Base-by-base conservation (phyloP, 2,888 invertebrate species). In the Antheraea yamamai region DNA sequence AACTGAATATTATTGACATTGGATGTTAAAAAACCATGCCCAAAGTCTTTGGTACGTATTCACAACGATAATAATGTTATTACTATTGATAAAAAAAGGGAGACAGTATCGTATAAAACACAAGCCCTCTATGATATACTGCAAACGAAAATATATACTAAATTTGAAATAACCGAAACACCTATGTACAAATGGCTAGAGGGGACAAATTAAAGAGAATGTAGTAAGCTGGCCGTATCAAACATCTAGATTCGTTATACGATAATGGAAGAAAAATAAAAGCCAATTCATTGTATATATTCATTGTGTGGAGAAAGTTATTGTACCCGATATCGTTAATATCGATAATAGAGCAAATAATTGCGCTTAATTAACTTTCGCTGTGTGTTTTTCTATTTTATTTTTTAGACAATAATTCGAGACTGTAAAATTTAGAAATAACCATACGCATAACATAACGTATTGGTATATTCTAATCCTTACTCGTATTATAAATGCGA, bases 191-290 rank as follows among this genome's bases (percentile, higher is more conserved):
- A 70, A 70, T 39, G 39, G 3, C 30, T 68, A 35, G 7, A 70
- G 70, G 70, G 12, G 39, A 39, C 39, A 39, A 39, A 35, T 10
- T 20, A 6, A 3, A 70, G 70, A n/a, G 39, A 20, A 39, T 70
- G 39, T 39, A 70, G 35, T 70, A 35, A 4, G 14, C 20, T 14
- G n/a, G 18, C 70, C 70, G n/a, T 70, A 70, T 70, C 70, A 39
- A 39, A 70, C 70, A 70, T 70, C n/a, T 70, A 70, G 70, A 70
- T 70, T 70, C n/a, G 20, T 39, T 70, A 70, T 39, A 10, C 39
- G 70, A 70, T 70, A 70, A 39, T 39, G 70, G n/a, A 70, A 66
- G 64, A 64, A 64, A 64, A 64, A 64, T 64, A 66, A 66, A 66
- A 66, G 14, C 1, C 26, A 66, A 66, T 66, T 66, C 64, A 16